Evolutionary conservation across 2,888 invertebrate genomes (phyloP), one percentile per base, ranked within the genome.

Genomic region (Scaptomyza polygonia): DNA sequence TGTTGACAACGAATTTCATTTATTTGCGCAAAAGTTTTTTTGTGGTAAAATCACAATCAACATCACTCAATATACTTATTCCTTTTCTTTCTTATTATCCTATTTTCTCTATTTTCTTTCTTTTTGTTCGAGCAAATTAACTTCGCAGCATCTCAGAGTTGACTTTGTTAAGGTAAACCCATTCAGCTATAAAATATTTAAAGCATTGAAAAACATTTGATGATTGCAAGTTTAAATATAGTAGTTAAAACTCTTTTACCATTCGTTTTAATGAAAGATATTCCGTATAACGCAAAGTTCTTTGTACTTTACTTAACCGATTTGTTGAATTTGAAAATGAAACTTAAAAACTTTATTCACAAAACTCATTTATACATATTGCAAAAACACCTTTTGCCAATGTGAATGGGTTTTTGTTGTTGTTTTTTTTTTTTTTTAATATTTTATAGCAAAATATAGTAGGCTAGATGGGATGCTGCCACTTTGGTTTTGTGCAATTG

Each of bases 401-500:
- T 56, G 58, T 12, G 39, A 40, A 54, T 49, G 32, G 52, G 59
- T 67, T 79, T 70, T 40, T 36, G 16, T 53, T 56, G 11, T 2
- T 75, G 63, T 74, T 29, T 57, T 56, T 74, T 64, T 76, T 70
- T 3, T 7, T 57, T 72, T 64, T 73, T 71, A 73, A 79, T 82
- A 79, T 82, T 81, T 83, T 69, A 75, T 40, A 54, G 57, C 18
- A 57, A 40, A 49, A 6, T 9, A 21, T 11, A 32, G 48, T 43
- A 49, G 54, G 53, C 67, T 44, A 29, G 57, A 43, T 34, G 49
- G 59, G 45, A 42, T 63, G 67, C 53, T 63, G 70, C 49, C 70
- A 74, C 66, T 77, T 72, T 72, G 82, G 82, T 25, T 84, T 84
- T 86, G 80, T 79, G 78, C 78, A 84, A 84, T 84, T 84, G 87